Base-by-base conservation (phyloP, 1,140 invertebrate species). In the Bombus cullumanus region DNA sequence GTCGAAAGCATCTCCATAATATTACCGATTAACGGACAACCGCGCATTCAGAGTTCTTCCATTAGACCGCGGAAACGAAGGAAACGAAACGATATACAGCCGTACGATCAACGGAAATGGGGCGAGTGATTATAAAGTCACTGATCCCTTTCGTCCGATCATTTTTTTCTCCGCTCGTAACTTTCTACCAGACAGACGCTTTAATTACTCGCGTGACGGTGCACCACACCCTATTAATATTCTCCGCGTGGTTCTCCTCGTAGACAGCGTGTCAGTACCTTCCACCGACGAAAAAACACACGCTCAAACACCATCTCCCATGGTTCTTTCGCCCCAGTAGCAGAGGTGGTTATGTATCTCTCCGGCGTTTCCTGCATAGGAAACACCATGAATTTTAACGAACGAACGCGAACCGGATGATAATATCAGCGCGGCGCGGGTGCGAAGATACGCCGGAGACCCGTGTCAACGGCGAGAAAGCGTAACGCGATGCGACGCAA, bases 351-450 rank as follows among this genome's bases (percentile, higher is more conserved):
- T 34, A 62, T 59, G 41, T 71, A 39, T 85, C 59, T 79, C 76
- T 41, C 28, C 18, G 15, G 53, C 31, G 80, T 28, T 39, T 41
- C 43, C 62, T 31, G 47, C 22, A 13, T 53, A 77, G 34, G 83
- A 72, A 80, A 85, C 77, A 80, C 68, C 83, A 80, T 85, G 83
- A 85, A 85, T 85, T 85, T 85, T 85, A 85, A 85, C 83, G 83
- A 84, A 84, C 76, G 68, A 79, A 79, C 83, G 64, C 75, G 57
- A 59, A 68, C 39, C 83, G 76, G 83, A 80, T 64, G 83, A 85
- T 85, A 85, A 85, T 73, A 73, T 73, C 68, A 77, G 53, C 34
- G 64, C n/a, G 15, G 59, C 25, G 39, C 8, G 13, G 73, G 64
- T 37, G 78, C 37, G 31, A 80, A 80, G 78, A 69, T 80, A 80